Conservation (phyloP, 2,113 vertebrate species). For the Actinemys pallida region DNA sequence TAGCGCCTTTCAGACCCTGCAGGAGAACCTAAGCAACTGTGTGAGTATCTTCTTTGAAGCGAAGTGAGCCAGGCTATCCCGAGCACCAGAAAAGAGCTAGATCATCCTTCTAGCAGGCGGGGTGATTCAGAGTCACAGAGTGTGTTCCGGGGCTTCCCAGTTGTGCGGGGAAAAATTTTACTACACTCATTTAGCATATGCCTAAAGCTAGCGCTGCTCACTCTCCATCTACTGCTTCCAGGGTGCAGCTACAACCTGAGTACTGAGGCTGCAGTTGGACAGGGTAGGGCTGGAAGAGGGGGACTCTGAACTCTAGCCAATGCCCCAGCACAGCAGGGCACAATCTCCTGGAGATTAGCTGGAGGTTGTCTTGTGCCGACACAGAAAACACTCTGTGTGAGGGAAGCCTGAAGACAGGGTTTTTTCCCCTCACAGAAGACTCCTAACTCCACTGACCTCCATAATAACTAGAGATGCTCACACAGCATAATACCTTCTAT, state of each 20-base stretch:
- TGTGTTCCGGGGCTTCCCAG: background rate
- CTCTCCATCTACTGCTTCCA: background rate
- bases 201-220: background rate
- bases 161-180: background rate
- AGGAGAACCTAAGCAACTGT: conserved; percentile 66
- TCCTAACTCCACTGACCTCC: background rate
- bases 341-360: no score
- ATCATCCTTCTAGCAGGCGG: background rate
- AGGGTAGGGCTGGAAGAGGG: background rate
- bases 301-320: background rate
- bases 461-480: no score
- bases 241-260: background rate
- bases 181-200: background rate
- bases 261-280: background rate
- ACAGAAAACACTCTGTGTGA: background rate
- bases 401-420: background rate
- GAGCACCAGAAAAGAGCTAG: background rate
- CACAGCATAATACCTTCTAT: rapidly evolving
- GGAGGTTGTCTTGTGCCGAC: background rate
- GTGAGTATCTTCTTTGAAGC: conserved; percentile 72
- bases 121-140: background rate
- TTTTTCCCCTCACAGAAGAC: background rate
- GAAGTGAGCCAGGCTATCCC: background rate
- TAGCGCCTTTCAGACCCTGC: conserved; percentile 71
- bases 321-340: no score